Conservation (phyloP, 2,113 vertebrate genomes). For the Vicugna pacos region DNA sequence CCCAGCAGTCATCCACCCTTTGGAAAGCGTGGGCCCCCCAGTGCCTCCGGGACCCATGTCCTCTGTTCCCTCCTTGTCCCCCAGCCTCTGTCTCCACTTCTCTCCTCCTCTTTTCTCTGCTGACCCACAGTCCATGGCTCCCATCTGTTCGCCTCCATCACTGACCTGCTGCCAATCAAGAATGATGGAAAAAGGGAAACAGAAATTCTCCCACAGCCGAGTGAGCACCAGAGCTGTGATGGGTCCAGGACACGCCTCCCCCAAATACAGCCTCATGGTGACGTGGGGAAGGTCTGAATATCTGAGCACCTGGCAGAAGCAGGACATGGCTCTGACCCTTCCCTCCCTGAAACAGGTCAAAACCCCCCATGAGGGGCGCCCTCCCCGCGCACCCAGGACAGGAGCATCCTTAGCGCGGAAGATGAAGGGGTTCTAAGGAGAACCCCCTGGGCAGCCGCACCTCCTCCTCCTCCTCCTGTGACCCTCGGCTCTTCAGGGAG, state of each 20-base stretch:
- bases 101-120: background rate
- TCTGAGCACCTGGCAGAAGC: background rate
- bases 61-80: too few species aligned
- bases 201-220: too few species aligned
- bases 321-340: background rate
- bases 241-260: background rate
- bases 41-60: background rate
- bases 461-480: too few species aligned
- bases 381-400: fast-evolving
- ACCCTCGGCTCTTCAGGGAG: too few species aligned
- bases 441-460: too few species aligned
- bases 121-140: too few species aligned
- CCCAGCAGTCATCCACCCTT: too few species aligned
- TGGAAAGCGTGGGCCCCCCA: too few species aligned
- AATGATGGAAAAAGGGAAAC: background rate
- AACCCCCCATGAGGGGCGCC: background rate
- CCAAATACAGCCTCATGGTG: background rate
- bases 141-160: background rate
- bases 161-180: background rate
- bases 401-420: background rate
- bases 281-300: background rate
- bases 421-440: background rate
- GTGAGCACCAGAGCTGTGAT: background rate
- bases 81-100: too few species aligned
- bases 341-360: background rate